Percentiles rank a stretch among this genome's conserved stretches.
These are phyloP conservation scores for Chionis minor DNA, from an alignment of 2,113 vertebrate species.

Conservation along the genomic window DNA sequence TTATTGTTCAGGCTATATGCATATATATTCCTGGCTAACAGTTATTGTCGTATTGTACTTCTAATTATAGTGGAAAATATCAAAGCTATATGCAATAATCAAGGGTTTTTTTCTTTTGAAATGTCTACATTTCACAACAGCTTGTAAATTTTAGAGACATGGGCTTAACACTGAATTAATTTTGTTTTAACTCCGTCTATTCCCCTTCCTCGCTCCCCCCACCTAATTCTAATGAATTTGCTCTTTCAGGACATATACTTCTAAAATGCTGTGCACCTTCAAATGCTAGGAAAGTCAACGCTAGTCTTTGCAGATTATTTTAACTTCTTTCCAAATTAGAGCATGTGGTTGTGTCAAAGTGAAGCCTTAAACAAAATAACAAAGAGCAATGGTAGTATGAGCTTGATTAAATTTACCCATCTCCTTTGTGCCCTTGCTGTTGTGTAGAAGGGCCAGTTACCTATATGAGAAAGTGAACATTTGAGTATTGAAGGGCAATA, in stretches of 20 bases:
- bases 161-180: not conserved
- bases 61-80: not conserved
- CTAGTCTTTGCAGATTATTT: not conserved
- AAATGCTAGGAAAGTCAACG: not conserved
- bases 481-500: not conserved
- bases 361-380: not conserved
- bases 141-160: not conserved
- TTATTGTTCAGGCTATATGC: not conserved
- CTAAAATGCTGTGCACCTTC: not conserved
- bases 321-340: not conserved
- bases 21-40: not conserved
- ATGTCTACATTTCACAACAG: not conserved
- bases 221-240: not conserved
- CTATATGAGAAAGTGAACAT: not conserved
- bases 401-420: not conserved
- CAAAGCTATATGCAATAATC: not conserved
- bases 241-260: not conserved
- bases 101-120: not conserved
- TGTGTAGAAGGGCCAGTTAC: not conserved
- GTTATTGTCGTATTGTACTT: not conserved
- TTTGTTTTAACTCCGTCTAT: not conserved
- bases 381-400: not conserved
- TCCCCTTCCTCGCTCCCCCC: not conserved
- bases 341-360: not conserved
- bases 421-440: not conserved